A percentile compares a stretch with the other conserved stretches of the same genome.
Conservation (phyloP, 2,888 invertebrate genomes). For the Phorcus lineatus region DNA sequence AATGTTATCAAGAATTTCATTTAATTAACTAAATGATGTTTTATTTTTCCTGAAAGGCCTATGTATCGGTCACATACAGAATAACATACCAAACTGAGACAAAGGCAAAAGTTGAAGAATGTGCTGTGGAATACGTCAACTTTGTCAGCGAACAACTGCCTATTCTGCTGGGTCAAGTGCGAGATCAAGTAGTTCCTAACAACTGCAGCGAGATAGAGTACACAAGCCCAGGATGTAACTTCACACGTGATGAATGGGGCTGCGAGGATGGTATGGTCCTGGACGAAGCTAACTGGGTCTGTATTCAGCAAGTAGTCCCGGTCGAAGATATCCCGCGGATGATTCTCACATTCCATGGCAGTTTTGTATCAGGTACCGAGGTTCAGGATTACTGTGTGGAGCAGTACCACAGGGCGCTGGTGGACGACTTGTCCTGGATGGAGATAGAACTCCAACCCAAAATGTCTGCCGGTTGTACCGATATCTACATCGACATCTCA, state of each 20-base stretch:
- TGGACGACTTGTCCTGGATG: not conserved
- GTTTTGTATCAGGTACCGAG: not conserved
- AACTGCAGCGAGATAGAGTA: constrained; percentile 34
- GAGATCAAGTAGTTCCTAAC: constrained; percentile 15
- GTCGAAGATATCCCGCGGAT: constrained; percentile 37
- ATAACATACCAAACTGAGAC: constrained; percentile 27
- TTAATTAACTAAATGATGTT: not conserved
- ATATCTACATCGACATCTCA: constrained; percentile 20
- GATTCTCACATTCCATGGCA: constrained; percentile 35
- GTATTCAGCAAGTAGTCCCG: constrained; percentile 11
- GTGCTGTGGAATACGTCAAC: constrained; percentile 33
- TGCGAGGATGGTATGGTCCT: constrained; percentile 35
- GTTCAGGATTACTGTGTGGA: not conserved
- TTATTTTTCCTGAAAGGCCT: constrained; percentile 34
- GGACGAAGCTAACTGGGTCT: constrained; percentile 20
- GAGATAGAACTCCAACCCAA: not conserved
- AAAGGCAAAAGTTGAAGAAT: constrained; percentile 28
- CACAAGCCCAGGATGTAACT: constrained; percentile 21
- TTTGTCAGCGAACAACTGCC: constrained; percentile 25
- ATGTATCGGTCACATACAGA: constrained; percentile 37
- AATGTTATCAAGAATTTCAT: not conserved
- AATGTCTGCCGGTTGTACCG: not conserved
- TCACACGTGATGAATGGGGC: constrained; percentile 34
- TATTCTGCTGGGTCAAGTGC: constrained; percentile 27
- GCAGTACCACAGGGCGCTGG: constrained; percentile 17